Evolutionary conservation across 2,888 invertebrate species (phyloP).

Genomic region (Chloromyia formosa): DNA sequence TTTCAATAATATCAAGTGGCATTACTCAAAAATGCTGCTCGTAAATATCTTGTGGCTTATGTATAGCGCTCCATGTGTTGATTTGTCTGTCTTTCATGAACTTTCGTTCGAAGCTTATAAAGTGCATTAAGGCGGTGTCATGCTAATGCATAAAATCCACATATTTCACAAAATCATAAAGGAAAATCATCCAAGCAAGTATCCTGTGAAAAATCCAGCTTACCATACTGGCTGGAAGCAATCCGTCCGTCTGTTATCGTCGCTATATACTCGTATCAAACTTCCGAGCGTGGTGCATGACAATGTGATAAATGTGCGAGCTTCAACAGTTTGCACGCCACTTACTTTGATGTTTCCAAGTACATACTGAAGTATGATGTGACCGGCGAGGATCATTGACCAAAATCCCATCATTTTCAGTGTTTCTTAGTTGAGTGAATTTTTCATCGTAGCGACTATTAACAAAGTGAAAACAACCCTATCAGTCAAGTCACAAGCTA

Average conservation of each 20-base stretch:
- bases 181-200: constrained; percentile 21
- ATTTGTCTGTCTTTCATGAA: background rate
- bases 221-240: background rate
- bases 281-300: constrained; percentile 30
- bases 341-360: constrained; percentile 39
- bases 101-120: background rate
- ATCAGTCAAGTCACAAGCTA: background rate
- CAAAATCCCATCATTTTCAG: constrained; percentile 37
- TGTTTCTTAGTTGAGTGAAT: constrained; percentile 23
- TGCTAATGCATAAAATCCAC: constrained; percentile 30
- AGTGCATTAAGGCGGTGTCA: constrained; percentile 6
- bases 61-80: background rate
- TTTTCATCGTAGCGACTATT: background rate
- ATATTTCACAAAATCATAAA: constrained; percentile 36
- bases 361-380: background rate
- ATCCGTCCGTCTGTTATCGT: background rate
- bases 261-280: constrained; percentile 20
- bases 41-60: too few relatives aligned
- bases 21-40: too few relatives aligned
- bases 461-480: constrained; percentile 2
- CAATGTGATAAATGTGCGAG: constrained; percentile 43
- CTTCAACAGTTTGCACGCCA: constrained; percentile 38
- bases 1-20: too few relatives aligned
- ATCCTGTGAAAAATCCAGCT: constrained; percentile 11
- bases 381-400: constrained; percentile 35